phyloP scores from a whole-genome alignment of 2,888 invertebrate species.

The Acleris cristana region DNA sequence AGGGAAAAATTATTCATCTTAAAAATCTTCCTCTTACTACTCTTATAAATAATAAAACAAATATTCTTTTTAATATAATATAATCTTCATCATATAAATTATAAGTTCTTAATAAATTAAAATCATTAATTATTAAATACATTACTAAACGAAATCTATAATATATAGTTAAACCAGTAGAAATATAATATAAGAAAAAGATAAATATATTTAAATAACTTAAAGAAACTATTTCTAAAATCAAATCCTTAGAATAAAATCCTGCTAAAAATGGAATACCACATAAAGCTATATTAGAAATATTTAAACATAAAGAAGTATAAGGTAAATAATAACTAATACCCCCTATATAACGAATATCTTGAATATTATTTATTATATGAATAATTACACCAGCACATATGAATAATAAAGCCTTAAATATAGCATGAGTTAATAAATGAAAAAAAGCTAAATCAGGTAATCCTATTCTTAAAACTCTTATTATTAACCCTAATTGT shows the following conservation, averaged over 20 bases:
- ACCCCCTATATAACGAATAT: constrained; percentile 86
- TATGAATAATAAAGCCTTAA: constrained; percentile 90
- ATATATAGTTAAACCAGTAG: constrained; percentile 83
- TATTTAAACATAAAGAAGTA: constrained; percentile 81
- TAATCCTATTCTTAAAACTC: constrained; percentile 83
- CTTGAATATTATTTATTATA: constrained; percentile 85
- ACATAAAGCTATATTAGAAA: constrained; percentile 85
- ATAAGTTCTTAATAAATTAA: constrained; percentile 75
- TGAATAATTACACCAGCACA: constrained; percentile 89
- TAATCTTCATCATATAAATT: constrained; percentile 78
- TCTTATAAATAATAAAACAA: constrained; percentile 77
- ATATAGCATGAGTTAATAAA: constrained; percentile 88
- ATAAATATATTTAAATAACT: constrained; percentile 79
- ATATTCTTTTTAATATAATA: constrained; percentile 76
- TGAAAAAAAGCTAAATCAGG: constrained; percentile 87
- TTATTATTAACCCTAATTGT: constrained; percentile 89
- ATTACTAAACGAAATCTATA: constrained; percentile 83
- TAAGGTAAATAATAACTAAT: constrained; percentile 77
- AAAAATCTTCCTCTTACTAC: constrained; percentile 81
- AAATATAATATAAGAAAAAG: constrained; percentile 82
- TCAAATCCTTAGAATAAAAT: constrained; percentile 86
- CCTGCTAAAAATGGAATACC: constrained; percentile 86
- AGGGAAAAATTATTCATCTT: constrained; percentile 82
- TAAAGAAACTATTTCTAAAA: constrained; percentile 83
- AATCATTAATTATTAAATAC: constrained; percentile 79